Base-by-base conservation (phyloP, 2,113 vertebrate species). In the Xiphorhynchus elegans region DNA sequence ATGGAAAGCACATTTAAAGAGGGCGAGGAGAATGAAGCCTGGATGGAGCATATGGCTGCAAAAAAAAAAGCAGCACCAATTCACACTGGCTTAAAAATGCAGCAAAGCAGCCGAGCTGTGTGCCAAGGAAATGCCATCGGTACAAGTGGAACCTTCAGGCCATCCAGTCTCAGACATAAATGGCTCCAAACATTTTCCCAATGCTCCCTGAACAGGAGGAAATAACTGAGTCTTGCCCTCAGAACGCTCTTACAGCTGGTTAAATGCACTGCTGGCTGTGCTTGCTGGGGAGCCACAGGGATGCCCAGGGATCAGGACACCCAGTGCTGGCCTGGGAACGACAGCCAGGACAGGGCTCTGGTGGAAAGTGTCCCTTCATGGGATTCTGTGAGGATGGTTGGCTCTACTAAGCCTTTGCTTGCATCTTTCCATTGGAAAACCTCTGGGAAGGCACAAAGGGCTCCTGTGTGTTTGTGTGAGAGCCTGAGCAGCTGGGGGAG, bases 91-190 rank as follows among this genome's bases (percentile, higher is more conserved):
- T 79, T 2, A 1, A 37, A 68, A 68, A 25, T 0, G 12, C 4
- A 60, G 68, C 20, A 4, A 1, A 50, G 80, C 59, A 11, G 7
- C 14, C 0, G 1, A 72, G 82, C 44, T 9, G 42, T 0, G 16
- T 5, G 70, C 91, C 89, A 49, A 3, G 91, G 52, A 49, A 47
- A 24, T 0, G 3, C 58, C 24, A 0, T 0, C 9, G 3, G 13
- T 3, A 66, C 37, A 4, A 35, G 69, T 0, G 23, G 29, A 44
- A 53, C 50, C 69, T 46, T 5, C 90, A 33, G 0, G 1, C 26
- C 35, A 0, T 13, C 20, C 66, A 1, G 28, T 1, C 63, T 42
- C 53, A 12, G 11, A 5, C 24, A 20, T 5, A 13, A 68, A 11
- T 1, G 25, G 47, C 47, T 50, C n/a, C 62, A 31, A 19, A 44